These are phyloP conservation scores for Eurystomus glaucurus DNA, from an alignment of 2,797 vertebrate genomes.

Conservation along the genomic window DNA sequence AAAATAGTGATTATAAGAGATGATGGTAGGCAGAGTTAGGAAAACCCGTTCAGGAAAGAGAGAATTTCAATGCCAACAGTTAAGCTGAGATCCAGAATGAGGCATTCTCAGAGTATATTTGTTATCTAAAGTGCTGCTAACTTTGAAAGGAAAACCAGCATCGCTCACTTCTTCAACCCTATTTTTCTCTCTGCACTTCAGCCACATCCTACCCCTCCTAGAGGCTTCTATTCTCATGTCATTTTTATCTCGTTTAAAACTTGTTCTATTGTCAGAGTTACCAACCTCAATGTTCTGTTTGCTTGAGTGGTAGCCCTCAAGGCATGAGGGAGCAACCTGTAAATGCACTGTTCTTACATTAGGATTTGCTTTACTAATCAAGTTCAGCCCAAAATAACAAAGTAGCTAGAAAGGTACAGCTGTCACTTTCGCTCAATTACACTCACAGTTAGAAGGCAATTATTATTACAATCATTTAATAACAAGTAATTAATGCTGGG, in stretches of 20 bases:
- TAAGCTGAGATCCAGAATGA: not conserved
- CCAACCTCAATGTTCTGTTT: conserved; percentile 26
- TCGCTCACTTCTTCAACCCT: not conserved
- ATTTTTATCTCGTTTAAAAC: conserved; percentile 43
- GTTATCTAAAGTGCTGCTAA: not conserved
- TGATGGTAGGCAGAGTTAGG: not conserved
- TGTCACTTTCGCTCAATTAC: not conserved
- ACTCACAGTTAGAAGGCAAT: not conserved
- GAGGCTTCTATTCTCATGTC: not conserved
- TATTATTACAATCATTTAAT: conserved; percentile 8
- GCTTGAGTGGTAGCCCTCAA: conserved; percentile 47
- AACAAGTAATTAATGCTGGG: not conserved
- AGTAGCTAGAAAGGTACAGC: not conserved
- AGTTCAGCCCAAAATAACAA: not conserved
- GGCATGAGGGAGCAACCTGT: not conserved
- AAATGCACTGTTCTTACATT: conserved; percentile 26
- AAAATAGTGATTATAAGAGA: not conserved
- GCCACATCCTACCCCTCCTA: not conserved
- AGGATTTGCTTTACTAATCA: conserved; percentile 41
- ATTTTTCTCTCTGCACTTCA: not conserved
- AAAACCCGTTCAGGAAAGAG: not conserved
- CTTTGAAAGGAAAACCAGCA: not conserved
- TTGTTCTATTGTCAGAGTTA: conserved; percentile 9
- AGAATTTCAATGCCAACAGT: not conserved
- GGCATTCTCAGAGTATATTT: not conserved